A percentile compares a stretch with the other conserved stretches of the same genome.
Evolutionary conservation across 1,140 invertebrate species (phyloP).

Genomic region (Aphelenchoides fujianensis): DNA sequence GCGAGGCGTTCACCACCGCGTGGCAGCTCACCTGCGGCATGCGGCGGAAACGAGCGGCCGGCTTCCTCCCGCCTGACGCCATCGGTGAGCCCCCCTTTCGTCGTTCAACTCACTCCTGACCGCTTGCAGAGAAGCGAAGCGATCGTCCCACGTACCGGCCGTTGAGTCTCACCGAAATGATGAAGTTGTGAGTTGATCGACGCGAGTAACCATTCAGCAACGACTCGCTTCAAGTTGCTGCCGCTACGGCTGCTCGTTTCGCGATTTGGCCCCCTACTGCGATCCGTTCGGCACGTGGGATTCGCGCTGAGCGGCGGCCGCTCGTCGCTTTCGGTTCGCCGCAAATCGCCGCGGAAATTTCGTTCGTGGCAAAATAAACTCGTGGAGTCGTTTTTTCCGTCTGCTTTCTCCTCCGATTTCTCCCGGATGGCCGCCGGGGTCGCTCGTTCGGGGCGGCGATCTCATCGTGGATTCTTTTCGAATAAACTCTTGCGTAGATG

Average conservation of each 20-base stretch:
- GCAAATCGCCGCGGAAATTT: too few relatives aligned
- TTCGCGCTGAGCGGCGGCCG: conserved; percentile 15
- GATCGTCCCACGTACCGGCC: conserved; percentile 28
- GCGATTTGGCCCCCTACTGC: conserved; percentile 36
- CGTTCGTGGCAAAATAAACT: too few relatives aligned
- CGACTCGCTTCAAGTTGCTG: conserved; percentile 19
- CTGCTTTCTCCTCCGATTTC: too few relatives aligned
- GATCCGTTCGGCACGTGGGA: conserved; percentile 39
- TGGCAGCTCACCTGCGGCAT: conserved; percentile 40
- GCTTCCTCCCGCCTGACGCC: too few relatives aligned
- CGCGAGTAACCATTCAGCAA: background rate
- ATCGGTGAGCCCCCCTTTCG: too few relatives aligned
- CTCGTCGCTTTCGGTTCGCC: too few relatives aligned
- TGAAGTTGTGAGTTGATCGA: conserved; percentile 25
- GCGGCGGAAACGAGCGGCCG: conserved; percentile 18
- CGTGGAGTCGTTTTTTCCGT: too few relatives aligned
- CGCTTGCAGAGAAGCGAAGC: background rate
- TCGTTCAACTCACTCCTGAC: too few relatives aligned
- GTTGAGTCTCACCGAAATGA: conserved; percentile 39
- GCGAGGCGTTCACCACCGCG: conserved; percentile 27
- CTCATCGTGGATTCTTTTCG: too few relatives aligned
- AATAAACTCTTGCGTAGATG: too few relatives aligned
- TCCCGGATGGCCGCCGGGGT: too few relatives aligned
- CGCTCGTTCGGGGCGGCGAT: too few relatives aligned
- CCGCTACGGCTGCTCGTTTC: conserved; percentile 35